Percentiles rank a stretch among this genome's conserved stretches.
phyloP scores from a whole-genome alignment of 2,797 vertebrate species.

The Bryconaethiops microstoma region DNA sequence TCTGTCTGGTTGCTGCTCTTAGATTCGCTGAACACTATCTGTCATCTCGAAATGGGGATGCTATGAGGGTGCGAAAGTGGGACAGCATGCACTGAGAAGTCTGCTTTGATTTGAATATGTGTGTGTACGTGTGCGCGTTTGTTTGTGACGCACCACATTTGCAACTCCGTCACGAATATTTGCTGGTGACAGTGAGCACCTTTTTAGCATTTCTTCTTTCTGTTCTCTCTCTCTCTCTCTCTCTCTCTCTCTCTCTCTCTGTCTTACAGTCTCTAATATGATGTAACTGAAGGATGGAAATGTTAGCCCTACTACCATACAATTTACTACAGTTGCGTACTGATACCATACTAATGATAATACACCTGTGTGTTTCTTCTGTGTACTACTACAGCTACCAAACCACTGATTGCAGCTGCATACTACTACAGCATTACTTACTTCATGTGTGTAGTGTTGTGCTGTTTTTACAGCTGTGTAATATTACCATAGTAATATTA shows the following conservation, averaged over 20 bases:
- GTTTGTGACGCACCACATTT: constrained; percentile 15
- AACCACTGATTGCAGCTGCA: no score
- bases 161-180: constrained; percentile 12
- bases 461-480: background rate
- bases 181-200: background rate
- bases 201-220: constrained; percentile 3
- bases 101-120: background rate
- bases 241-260: constrained; percentile 6
- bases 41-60: constrained; percentile 20
- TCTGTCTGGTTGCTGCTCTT: constrained; percentile 3
- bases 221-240: constrained; percentile 1
- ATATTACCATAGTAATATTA: background rate
- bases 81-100: constrained; percentile 15
- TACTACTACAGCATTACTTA: background rate
- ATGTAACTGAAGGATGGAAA: background rate
- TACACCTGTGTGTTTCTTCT: no score
- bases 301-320: no score
- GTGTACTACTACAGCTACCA: no score
- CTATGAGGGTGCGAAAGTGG: constrained; percentile 42
- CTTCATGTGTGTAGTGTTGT: background rate
- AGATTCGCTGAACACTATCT: constrained; percentile 25
- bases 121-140: background rate
- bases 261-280: background rate
- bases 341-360: no score
- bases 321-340: background rate